Conservation (phyloP, 2,113 vertebrate genomes). For the Micromys minutus region DNA sequence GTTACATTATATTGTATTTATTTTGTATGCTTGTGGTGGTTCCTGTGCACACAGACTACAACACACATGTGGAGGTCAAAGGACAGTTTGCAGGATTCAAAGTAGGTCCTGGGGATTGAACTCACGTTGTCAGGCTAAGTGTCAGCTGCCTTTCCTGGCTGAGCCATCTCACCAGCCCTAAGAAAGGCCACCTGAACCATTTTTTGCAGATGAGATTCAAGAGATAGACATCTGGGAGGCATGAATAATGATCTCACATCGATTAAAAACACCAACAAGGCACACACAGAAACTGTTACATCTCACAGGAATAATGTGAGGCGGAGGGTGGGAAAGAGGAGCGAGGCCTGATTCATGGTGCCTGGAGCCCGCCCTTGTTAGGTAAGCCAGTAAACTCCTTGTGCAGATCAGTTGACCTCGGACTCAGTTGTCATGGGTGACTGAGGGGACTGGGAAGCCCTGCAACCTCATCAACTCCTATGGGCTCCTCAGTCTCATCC, state of each 20-base stretch:
- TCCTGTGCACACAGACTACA: background rate
- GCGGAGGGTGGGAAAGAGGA: background rate
- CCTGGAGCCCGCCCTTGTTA: background rate
- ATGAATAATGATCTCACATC: background rate
- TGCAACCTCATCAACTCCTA: background rate
- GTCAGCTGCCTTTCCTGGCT: background rate
- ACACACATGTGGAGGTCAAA: background rate
- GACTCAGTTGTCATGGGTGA: background rate
- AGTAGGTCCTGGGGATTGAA: background rate
- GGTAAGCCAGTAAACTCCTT: background rate
- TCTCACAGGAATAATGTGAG: background rate
- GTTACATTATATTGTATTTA: background rate
- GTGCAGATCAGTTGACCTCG: background rate
- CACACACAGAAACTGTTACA: background rate
- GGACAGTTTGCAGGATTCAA: background rate
- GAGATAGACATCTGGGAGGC: background rate
- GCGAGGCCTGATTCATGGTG: too few species aligned
- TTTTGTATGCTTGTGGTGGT: background rate
- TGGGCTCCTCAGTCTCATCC: background rate
- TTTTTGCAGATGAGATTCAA: background rate
- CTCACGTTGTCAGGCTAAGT: too few species aligned
- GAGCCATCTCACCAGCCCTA: background rate
- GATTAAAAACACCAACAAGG: background rate
- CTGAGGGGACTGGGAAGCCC: background rate
- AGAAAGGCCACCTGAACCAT: background rate